These are phyloP conservation scores for Trissonchulus sp. DNA, from an alignment of 2,888 invertebrate genomes.

Conservation along the genomic window DNA sequence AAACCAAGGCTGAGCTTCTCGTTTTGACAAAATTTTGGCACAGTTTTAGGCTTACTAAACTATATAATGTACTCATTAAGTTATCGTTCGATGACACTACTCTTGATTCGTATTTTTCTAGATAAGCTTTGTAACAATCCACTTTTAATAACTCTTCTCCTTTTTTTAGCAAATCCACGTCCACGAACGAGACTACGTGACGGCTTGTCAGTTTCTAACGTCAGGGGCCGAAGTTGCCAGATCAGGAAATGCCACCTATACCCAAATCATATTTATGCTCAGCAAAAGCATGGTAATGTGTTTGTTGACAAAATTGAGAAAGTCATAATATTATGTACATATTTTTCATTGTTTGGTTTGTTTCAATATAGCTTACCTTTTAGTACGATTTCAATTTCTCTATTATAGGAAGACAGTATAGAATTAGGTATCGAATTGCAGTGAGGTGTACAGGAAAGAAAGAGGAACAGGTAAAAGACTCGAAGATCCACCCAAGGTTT, in stretches of 20 bases:
- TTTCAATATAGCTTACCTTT: background rate
- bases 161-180: slow-evolving; percentile 86
- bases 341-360: background rate
- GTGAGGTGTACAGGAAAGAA: too few relatives aligned
- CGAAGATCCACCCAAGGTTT: too few relatives aligned
- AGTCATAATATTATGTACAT: background rate
- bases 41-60: too few relatives aligned
- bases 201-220: slow-evolving; percentile 78
- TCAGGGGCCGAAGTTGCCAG: slow-evolving; percentile 93
- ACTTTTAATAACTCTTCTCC: too few relatives aligned
- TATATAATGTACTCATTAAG: too few relatives aligned
- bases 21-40: too few relatives aligned
- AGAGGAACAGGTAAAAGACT: too few relatives aligned
- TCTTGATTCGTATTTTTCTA: too few relatives aligned
- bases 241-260: slow-evolving; percentile 81
- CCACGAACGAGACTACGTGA: slow-evolving; percentile 78
- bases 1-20: too few relatives aligned
- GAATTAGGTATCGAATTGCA: too few relatives aligned
- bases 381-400: background rate
- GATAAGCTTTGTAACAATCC: too few relatives aligned
- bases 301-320: background rate
- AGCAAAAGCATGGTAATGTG: slow-evolving; percentile 83
- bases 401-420: slow-evolving; percentile 1
- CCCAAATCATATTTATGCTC: slow-evolving; percentile 81
- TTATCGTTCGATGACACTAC: too few relatives aligned